phyloP scores from a whole-genome alignment of 2,888 invertebrate species.

The Mimumesa dahlbomi region DNA sequence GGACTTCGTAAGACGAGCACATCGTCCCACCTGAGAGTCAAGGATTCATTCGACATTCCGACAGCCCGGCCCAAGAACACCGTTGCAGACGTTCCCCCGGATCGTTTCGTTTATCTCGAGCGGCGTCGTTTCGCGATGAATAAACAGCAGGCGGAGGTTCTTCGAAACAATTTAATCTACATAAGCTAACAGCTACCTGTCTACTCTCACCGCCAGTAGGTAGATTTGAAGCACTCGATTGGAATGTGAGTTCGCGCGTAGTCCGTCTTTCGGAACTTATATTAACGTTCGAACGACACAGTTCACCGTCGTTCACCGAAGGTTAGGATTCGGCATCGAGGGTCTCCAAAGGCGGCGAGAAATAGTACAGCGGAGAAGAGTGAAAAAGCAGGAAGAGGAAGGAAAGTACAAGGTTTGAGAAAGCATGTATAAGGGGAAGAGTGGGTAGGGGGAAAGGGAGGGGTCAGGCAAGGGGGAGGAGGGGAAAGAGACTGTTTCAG shows the following conservation, averaged over 20 bases:
- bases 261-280: background rate
- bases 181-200: constrained; percentile 68
- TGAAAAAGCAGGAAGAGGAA: background rate
- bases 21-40: constrained; percentile 9
- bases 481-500: constrained; percentile 35
- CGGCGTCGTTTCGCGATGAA: constrained; percentile 64
- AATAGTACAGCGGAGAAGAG: constrained; percentile 5
- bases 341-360: background rate
- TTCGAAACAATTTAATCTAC: constrained; percentile 73
- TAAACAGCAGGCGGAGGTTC: constrained; percentile 68
- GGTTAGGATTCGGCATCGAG: constrained; percentile 5
- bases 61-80: constrained; percentile 28
- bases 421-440: background rate
- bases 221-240: constrained; percentile 44
- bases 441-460: constrained; percentile 1
- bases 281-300: background rate
- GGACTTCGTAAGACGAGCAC: constrained; percentile 19
- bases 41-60: constrained; percentile 38
- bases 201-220: constrained; percentile 51
- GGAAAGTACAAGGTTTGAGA: background rate
- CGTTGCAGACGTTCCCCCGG: constrained; percentile 38
- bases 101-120: constrained; percentile 63
- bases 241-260: constrained; percentile 35
- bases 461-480: background rate
- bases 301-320: background rate